phyloP scores from a whole-genome alignment of 2,113 vertebrate genomes.

The Coryphaenoides rupestris region DNA sequence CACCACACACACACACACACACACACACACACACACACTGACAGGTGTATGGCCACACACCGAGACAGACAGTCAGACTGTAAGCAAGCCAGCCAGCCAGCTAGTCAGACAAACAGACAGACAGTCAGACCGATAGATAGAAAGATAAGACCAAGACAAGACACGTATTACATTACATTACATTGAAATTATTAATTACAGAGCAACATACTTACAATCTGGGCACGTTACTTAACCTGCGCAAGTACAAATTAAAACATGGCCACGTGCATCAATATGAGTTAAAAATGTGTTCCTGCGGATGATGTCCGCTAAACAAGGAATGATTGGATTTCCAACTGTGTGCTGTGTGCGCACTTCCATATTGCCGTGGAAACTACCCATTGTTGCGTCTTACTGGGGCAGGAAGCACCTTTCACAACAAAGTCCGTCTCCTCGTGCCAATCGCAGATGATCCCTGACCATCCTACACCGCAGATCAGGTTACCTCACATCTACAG shows the following conservation, averaged over 20 bases:
- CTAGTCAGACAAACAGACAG: no score
- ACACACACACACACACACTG: background rate
- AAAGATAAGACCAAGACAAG: no score
- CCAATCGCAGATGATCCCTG: constrained; percentile 35
- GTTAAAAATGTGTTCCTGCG: constrained; percentile 52
- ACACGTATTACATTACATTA: background rate
- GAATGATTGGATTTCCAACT: constrained; percentile 70
- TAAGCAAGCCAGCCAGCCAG: no score
- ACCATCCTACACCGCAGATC: constrained; percentile 3
- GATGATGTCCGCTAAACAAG: constrained; percentile 38
- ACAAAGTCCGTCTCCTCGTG: constrained; percentile 47
- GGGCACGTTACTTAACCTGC: background rate
- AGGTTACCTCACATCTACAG: constrained; percentile 23
- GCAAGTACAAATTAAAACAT: constrained; percentile 1
- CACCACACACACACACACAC: no score
- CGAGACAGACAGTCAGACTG: no score
- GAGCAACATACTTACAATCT: background rate
- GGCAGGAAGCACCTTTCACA: constrained; percentile 76
- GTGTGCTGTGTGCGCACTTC: constrained; percentile 64
- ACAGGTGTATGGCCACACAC: no score
- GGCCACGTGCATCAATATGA: constrained; percentile 20
- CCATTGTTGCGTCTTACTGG: constrained; percentile 68
- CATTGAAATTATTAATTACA: background rate
- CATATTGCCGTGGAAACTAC: constrained; percentile 62
- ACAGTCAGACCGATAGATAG: no score